Evolutionary conservation across 92 coral and sea anemone species (phyloP), one percentile per base, ranked within the genome.

Genomic region (Bergia puertoricense): DNA sequence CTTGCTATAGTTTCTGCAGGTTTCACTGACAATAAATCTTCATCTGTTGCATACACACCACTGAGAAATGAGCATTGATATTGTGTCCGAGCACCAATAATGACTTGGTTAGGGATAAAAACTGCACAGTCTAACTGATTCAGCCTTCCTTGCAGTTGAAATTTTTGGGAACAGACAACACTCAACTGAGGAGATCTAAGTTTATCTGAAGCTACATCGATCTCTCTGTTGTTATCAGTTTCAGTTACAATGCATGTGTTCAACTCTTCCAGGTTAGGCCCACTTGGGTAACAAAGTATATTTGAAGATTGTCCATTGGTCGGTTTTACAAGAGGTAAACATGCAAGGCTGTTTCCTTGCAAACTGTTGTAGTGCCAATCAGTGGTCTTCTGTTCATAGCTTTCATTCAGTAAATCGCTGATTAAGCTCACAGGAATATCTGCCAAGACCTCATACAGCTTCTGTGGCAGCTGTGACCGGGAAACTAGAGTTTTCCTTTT

Each of bases 331-430:
- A 86, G 39, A 11, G 87, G 18, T 16, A 79, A 69, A 88, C 91
- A 93, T 14, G 90, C 89, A 36, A 97, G 89, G 76, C 88, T 76
- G 80, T 97, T 97, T 13, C 98, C 98, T 88, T 91, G 90, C 57
- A 93, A 88, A 40, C 91, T 81, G 79, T 96, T 96, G 45, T 91
- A 95, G 67, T 86, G 46, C 20, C 91, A 22, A 39, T 69, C 69
- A 8, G 82, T 77, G 2, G 73, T 73, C 85, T 91, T 92, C 18
- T 89, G 89, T 54, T 90, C 90, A 18, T 76, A 85, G 68, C 98
- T 95, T 85, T 97, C 98, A 84, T 85, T 83, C 22, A 93, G 57
- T 10, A 97, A 80, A 41, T 90, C 90, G 40, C 69, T 81, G 20
- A 97, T 37, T n/a, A 94, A 44, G 3, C 46, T 68, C 6, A 88